phyloP scores from a whole-genome alignment of 2,113 vertebrate species.

The Malaclemys terrapin region DNA sequence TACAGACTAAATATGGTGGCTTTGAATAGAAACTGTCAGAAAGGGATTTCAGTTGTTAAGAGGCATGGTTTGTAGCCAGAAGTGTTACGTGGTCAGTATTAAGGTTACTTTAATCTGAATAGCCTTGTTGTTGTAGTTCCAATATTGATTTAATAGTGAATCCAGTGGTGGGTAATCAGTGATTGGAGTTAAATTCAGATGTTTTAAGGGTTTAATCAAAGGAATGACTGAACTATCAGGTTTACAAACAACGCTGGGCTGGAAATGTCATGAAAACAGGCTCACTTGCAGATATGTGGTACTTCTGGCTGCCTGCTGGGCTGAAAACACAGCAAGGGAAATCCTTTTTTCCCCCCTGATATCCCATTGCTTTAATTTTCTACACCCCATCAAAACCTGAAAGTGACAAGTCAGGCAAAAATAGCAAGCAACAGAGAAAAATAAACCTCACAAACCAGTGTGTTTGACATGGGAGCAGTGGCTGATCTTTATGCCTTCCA shows the following conservation, averaged over 20 bases:
- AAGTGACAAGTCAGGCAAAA: neutral
- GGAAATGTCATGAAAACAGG: neutral
- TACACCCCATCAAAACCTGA: neutral
- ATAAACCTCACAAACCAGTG: fast-evolving
- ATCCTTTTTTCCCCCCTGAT: neutral
- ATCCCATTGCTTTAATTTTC: neutral
- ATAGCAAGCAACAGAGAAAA: neutral
- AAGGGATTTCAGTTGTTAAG: neutral
- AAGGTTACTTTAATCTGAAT: neutral
- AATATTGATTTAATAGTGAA: neutral
- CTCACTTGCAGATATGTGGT: neutral
- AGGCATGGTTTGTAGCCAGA: neutral
- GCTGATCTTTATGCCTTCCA: neutral
- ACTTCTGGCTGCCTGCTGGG: neutral
- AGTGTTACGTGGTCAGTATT: neutral
- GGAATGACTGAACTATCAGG: neutral
- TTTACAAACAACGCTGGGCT: neutral
- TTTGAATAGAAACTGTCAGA: neutral
- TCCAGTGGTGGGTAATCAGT: fast-evolving
- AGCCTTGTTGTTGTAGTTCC: neutral
- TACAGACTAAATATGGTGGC: neutral
- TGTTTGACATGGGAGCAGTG: neutral
- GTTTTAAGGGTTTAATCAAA: neutral
- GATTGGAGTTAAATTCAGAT: no score
- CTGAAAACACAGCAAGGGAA: neutral